Evolutionary conservation across 1,140 invertebrate genomes (phyloP).

Genomic region (Temnothorax longispinosus): DNA sequence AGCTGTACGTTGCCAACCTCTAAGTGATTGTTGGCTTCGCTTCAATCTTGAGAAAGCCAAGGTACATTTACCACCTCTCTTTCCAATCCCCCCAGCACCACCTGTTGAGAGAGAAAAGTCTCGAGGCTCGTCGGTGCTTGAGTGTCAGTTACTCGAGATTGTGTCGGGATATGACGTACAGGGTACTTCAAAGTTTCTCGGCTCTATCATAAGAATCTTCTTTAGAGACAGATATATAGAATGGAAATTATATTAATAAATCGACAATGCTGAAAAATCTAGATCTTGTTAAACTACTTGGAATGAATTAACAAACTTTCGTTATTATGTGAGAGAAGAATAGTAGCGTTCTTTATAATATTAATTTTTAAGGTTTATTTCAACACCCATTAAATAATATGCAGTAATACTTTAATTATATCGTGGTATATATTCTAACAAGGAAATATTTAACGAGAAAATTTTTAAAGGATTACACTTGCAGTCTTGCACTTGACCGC

Average conservation of each 20-base stretch:
- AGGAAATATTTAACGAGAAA: not conserved
- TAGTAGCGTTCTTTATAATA: not conserved
- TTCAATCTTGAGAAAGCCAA: slow-evolving; percentile 27
- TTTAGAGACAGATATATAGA: too few species aligned
- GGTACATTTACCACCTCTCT: slow-evolving; percentile 1
- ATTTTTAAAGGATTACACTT: not conserved
- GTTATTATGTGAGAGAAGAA: not conserved
- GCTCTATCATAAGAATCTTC: not conserved
- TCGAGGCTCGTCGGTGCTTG: slow-evolving; percentile 32
- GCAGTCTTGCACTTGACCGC: not conserved
- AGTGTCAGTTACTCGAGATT: slow-evolving; percentile 28
- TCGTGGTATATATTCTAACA: not conserved
- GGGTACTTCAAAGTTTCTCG: not conserved
- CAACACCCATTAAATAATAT: not conserved
- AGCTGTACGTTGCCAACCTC: slow-evolving; percentile 7
- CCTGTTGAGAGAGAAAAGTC: slow-evolving; percentile 72
- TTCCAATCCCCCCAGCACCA: slow-evolving; percentile 40
- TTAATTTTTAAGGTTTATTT: not conserved
- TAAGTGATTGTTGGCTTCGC: slow-evolving; percentile 49
- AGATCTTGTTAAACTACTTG: not conserved
- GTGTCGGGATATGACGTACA: not conserved
- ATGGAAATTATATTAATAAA: not conserved
- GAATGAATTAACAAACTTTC: not conserved
- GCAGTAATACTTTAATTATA: not conserved
- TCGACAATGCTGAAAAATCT: not conserved